Evolutionary conservation across 2,888 invertebrate genomes (phyloP), one percentile per base, ranked within the genome.

Genomic region (Aricia artaxerxes): DNA sequence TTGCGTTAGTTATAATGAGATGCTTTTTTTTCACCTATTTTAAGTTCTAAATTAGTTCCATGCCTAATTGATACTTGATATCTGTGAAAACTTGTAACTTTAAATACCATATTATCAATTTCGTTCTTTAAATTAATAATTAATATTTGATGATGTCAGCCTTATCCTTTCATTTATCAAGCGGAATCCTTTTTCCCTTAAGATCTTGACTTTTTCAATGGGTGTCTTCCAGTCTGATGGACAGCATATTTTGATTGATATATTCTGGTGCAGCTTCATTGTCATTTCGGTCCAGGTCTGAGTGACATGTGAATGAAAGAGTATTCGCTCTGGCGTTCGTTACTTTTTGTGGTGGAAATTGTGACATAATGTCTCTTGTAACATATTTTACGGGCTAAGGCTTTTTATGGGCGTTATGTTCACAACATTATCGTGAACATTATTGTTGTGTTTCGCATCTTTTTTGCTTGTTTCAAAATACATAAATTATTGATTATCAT

Each of bases 291-390:
- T 75, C 60, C 78, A 61, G 73, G 13, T 69, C 53, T 61, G 78
- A 78, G 73, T 78, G 78, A 78, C 78, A 78, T 44, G 73, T 75
- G 78, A 79, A 79, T 79, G 78, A 64, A 69, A 35, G 35, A 24
- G 53, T 76, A 53, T 53, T 76, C 76, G 57, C 57, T 76, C 76
- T 57, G 53, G 57, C 76, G 35, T 57, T 13, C 76, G 35, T 76
- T 76, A 57, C 53, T 76, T 76, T 76, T 76, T 76, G 49, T 16
- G n/a, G 13, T 13, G 53, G 31, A 53, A 53, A 53, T 57, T 53
- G 76, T 57, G 76, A 76, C 76, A 76, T 76, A 76, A 76, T 76
- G 76, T 57, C 76, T 57, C 49, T 57, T 76, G n/a, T 40, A 44
- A 73, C 73, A 40, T 44, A 24, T 69, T 69, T 69, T 35, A 69